phyloP scores from a whole-genome alignment of 37 sponge, comb jelly and placozoan genomes.

The Spongilla lacustris region DNA sequence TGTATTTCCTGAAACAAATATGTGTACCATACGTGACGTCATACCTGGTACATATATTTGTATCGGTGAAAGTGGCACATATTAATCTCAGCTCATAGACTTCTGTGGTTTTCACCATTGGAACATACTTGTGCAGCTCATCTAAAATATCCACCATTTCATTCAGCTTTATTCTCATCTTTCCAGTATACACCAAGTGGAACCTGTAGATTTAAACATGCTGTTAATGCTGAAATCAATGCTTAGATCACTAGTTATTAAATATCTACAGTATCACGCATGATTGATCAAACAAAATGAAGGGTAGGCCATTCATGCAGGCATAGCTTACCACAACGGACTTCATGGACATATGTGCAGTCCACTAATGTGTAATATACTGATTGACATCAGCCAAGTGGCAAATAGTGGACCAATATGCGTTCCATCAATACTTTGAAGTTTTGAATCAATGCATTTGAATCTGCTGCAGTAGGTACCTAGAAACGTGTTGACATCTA shows the following conservation, averaged over 20 bases:
- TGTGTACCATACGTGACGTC: too few relatives aligned
- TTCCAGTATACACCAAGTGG: constrained; percentile 40
- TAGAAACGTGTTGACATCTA: not conserved
- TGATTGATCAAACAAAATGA: not conserved
- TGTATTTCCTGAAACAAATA: too few relatives aligned
- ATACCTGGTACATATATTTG: too few relatives aligned
- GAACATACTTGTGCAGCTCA: constrained; percentile 37
- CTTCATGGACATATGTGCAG: constrained; percentile 33
- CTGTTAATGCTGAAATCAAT: not conserved
- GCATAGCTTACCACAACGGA: constrained; percentile 37
- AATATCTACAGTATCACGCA: not conserved
- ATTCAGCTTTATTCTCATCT: constrained; percentile 35
- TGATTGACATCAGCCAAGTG: constrained; percentile 11
- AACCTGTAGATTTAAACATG: constrained; percentile 23
- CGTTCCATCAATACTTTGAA: not conserved
- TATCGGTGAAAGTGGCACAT: constrained; percentile 5
- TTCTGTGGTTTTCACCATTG: not conserved
- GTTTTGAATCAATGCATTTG: not conserved
- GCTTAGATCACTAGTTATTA: not conserved
- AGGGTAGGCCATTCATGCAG: not conserved
- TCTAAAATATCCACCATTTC: constrained; percentile 58
- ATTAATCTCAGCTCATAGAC: not conserved
- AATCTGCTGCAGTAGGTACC: not conserved
- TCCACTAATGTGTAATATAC: constrained; percentile 18
- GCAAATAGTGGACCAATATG: not conserved